Evolutionary conservation across 2,888 invertebrate genomes (phyloP), one percentile per base, ranked within the genome.

Genomic region (Erebia palarica): DNA sequence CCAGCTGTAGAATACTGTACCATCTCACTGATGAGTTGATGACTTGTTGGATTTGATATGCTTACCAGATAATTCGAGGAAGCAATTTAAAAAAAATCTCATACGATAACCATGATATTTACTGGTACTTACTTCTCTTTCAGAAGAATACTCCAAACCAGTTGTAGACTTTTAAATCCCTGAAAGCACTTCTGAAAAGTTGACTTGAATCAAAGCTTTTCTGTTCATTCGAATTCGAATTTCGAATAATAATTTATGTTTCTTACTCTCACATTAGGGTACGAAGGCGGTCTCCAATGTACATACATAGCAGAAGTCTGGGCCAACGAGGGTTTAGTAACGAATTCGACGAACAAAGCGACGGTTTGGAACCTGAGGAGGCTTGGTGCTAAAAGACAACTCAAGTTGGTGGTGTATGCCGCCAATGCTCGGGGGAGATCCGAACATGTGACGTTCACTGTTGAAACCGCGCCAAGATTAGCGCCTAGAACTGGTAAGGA

Each of bases 351-450:
- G 44, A 96, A 96, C 74, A 95, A 94, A 75, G 95, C 95, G 77
- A 95, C 97, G 0, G 90, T 95, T 70, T 96, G 98, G 91, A 96
- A 95, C 70, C 96, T 97, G 0, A 95, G 95, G 78, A 95, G 96
- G 64, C 92, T 98, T 68, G 96, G 96, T 72, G 95, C 98, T 0
- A 97, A 97, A 57, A 95, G 96, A 76, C 95, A 96, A 64, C 94
- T 98, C 72, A 95, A 95, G 78, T 94, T 98, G 84, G 94, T 96
- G 73, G 94, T 98, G 49, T 98, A 97, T 84, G 96, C 98, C 1
- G 96, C 96, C 11, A 98, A 98, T 86, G 94, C 96, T 13, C 96
- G 97, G 79, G 98, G 98, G 21, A 94, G 96, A 78, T 97, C 97
- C 70, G 97, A 97, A 71, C 93, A 95, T 13, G 94, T 96, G 0